These are phyloP conservation scores for Oncorhynchus keta DNA, from an alignment of 2,113 vertebrate genomes.

Conservation along the genomic window DNA sequence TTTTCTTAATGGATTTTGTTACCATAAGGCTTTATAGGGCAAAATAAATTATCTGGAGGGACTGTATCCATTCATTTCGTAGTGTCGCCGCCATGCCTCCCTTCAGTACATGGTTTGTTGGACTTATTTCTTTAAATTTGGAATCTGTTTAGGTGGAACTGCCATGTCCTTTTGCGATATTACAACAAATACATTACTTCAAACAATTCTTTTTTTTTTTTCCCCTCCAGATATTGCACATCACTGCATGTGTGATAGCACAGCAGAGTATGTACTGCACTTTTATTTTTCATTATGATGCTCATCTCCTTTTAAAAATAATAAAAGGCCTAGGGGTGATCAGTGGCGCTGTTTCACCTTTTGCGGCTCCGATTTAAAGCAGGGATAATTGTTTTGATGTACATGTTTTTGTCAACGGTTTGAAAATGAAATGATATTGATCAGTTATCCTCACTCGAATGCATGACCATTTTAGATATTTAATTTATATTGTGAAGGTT, in stretches of 20 bases:
- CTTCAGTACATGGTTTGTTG: neutral
- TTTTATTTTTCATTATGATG: neutral
- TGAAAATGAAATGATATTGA: neutral
- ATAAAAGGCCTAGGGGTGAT: neutral
- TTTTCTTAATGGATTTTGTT: neutral
- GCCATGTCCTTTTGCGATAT: too few species aligned
- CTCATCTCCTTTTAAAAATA: neutral
- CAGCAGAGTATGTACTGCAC: neutral
- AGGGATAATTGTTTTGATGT: slow-evolving; percentile 25
- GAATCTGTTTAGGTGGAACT: too few species aligned
- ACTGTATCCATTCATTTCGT: neutral
- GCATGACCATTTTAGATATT: neutral
- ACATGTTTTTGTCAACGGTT: neutral
- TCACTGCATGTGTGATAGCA: too few species aligned
- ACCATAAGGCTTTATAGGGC: neutral
- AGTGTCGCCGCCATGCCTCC: neutral
- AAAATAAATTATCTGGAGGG: neutral
- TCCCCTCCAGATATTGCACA: too few species aligned
- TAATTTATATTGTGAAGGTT: slow-evolving; percentile 33
- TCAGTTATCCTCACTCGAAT: neutral
- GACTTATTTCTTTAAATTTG: neutral
- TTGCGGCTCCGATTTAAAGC: neutral
- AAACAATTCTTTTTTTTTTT: too few species aligned
- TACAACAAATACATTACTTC: too few species aligned
- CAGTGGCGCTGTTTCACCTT: too few species aligned